A percentile compares a stretch with the other conserved stretches of the same genome.
These are phyloP conservation scores for Choristoneura fumiferana DNA, from an alignment of 1,140 invertebrate genomes.

Conservation along the genomic window DNA sequence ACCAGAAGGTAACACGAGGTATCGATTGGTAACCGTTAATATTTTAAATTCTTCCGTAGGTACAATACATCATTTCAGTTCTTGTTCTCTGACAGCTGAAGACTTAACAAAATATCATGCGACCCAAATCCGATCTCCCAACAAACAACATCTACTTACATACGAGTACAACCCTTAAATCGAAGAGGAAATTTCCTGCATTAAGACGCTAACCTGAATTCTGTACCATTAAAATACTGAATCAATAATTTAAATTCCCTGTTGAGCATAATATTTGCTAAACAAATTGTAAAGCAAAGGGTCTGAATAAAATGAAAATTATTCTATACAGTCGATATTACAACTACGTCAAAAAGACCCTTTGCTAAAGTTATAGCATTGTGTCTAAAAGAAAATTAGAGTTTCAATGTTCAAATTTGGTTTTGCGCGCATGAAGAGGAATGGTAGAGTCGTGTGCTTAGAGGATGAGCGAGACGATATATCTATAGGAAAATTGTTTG, in stretches of 20 bases:
- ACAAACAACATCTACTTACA: conserved; percentile 4
- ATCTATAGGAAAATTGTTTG: conserved; percentile 75
- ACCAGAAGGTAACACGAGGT: too few relatives aligned
- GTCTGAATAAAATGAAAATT: conserved; percentile 43
- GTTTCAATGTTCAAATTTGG: conserved; percentile 38
- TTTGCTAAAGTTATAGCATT: conserved; percentile 50
- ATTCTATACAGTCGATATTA: conserved; percentile 24
- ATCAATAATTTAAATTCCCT: conserved; percentile 5
- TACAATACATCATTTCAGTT: background rate
- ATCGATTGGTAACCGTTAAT: too few relatives aligned
- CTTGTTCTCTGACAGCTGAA: background rate
- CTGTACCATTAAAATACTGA: background rate
- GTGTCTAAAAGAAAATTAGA: conserved; percentile 38
- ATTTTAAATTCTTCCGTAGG: too few relatives aligned
- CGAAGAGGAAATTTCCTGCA: conserved; percentile 4
- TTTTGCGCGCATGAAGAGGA: conserved; percentile 47
- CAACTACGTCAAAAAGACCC: conserved; percentile 41
- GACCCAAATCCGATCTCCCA: background rate
- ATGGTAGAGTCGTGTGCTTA: conserved; percentile 46
- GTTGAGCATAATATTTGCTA: conserved; percentile 16
- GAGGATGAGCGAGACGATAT: conserved; percentile 39
- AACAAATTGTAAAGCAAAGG: conserved; percentile 71
- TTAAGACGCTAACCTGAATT: conserved; percentile 5
- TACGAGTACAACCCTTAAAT: background rate
- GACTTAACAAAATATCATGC: conserved; percentile 5